A percentile compares a stretch with the other conserved stretches of the same genome.
These are phyloP conservation scores for Dromaius novaehollandiae DNA, from an alignment of 2,113 vertebrate genomes.

Conservation along the genomic window DNA sequence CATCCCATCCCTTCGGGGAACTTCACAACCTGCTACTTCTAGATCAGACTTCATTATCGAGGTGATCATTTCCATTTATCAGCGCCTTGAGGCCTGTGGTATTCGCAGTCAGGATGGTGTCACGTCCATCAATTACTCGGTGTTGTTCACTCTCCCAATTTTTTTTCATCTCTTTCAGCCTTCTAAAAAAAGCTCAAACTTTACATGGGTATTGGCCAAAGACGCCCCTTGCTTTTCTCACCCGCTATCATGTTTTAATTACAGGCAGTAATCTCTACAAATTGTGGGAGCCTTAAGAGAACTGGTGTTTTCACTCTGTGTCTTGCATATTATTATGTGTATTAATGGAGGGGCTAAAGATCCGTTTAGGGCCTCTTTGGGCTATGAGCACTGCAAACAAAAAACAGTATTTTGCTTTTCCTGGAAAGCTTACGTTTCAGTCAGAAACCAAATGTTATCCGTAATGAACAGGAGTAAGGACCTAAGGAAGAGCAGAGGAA, in stretches of 20 bases:
- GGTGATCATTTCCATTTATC: constrained; percentile 69
- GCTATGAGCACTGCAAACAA: not conserved
- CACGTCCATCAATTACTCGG: constrained; percentile 60
- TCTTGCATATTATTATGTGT: not conserved
- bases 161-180: constrained; percentile 41
- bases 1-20: constrained; percentile 32
- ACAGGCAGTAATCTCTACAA: not conserved
- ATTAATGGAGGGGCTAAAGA: not conserved
- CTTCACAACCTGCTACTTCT: constrained; percentile 46
- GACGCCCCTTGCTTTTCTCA: not conserved
- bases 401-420: not conserved
- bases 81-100: constrained; percentile 42
- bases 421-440: not conserved
- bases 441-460: not conserved
- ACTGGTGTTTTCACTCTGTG: not conserved
- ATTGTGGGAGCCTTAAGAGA: not conserved
- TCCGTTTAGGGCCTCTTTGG: not conserved
- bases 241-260: not conserved
- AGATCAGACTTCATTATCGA: constrained; percentile 63
- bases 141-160: constrained; percentile 6
- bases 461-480: not conserved
- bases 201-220: not conserved
- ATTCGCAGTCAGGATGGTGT: constrained; percentile 42
- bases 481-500: not conserved
- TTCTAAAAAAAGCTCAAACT: not conserved